Evolutionary conservation across 1,140 invertebrate genomes (phyloP).

Genomic region (Meloidogyne hapla): DNA sequence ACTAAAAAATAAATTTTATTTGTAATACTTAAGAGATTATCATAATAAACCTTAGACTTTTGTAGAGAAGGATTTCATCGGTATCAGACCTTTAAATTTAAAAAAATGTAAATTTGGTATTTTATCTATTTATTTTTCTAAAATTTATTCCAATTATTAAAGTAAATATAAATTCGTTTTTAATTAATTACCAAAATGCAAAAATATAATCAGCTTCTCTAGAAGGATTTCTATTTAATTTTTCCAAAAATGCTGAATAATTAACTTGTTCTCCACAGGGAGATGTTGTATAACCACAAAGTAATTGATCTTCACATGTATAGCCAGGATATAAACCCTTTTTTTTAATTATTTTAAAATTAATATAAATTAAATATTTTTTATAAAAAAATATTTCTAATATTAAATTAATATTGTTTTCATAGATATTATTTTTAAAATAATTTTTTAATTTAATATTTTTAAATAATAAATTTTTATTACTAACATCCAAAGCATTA

Average conservation of each 20-base stretch:
- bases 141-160: too few species aligned
- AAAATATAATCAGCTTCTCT: constrained; percentile 62
- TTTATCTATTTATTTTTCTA: too few species aligned
- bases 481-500: constrained; percentile 56
- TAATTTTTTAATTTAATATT: neutral
- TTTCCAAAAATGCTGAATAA: constrained; percentile 62
- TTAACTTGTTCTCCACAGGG: constrained; percentile 54
- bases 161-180: too few species aligned
- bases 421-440: too few species aligned
- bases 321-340: constrained; percentile 60
- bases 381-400: too few species aligned
- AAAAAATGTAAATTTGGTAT: too few species aligned
- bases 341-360: neutral
- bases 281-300: constrained; percentile 60
- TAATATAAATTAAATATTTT: too few species aligned
- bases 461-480: neutral
- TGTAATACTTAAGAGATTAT: too few species aligned
- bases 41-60: constrained; percentile 27
- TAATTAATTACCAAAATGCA: constrained; percentile 61
- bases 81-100: constrained; percentile 14
- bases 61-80: constrained; percentile 18
- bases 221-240: constrained; percentile 56
- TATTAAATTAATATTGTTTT: too few species aligned
- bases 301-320: constrained; percentile 61
- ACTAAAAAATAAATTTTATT: constrained; percentile 57